Conservation (phyloP, 2,113 vertebrate genomes). For the Bungarus multicinctus region DNA sequence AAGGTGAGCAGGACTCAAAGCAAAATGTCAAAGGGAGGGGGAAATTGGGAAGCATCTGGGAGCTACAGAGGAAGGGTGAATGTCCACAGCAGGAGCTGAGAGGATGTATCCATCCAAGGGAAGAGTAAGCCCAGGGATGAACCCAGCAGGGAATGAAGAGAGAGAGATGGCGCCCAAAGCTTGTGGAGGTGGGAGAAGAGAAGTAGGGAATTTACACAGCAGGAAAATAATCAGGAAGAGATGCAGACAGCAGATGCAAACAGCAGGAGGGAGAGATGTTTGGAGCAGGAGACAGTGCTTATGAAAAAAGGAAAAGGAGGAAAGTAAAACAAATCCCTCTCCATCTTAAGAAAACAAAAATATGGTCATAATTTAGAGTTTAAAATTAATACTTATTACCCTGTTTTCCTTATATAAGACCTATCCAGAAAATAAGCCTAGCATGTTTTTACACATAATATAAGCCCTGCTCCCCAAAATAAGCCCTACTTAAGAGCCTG, state of each 20-base stretch:
- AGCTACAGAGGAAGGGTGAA: conserved; percentile 42
- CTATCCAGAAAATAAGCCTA: too few species aligned
- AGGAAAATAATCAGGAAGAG: conserved; percentile 49
- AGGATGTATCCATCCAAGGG: conserved; percentile 36
- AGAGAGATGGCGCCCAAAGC: conserved; percentile 40
- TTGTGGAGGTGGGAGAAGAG: conserved; percentile 45
- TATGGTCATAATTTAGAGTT: conserved; percentile 26
- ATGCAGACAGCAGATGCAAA: conserved; percentile 63
- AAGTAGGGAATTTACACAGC: conserved; percentile 60
- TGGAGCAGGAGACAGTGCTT: conserved; percentile 21
- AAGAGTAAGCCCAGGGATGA: conserved; percentile 44
- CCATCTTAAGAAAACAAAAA: conserved; percentile 42
- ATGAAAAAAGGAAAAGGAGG: conserved; percentile 24
- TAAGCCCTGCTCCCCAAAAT: too few species aligned
- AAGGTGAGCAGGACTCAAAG: neutral
- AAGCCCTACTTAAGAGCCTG: too few species aligned
- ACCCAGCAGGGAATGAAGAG: conserved; percentile 48
- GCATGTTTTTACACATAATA: too few species aligned
- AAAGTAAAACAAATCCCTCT: conserved; percentile 23
- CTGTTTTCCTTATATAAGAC: too few species aligned
- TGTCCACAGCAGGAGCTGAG: conserved; percentile 19
- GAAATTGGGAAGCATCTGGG: conserved; percentile 21
- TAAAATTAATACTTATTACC: conserved; percentile 23
- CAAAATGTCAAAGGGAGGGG: conserved; percentile 27
- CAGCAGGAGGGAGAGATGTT: conserved; percentile 58